phyloP scores from a whole-genome alignment of 2,797 vertebrate species.

The Brotula barbata region DNA sequence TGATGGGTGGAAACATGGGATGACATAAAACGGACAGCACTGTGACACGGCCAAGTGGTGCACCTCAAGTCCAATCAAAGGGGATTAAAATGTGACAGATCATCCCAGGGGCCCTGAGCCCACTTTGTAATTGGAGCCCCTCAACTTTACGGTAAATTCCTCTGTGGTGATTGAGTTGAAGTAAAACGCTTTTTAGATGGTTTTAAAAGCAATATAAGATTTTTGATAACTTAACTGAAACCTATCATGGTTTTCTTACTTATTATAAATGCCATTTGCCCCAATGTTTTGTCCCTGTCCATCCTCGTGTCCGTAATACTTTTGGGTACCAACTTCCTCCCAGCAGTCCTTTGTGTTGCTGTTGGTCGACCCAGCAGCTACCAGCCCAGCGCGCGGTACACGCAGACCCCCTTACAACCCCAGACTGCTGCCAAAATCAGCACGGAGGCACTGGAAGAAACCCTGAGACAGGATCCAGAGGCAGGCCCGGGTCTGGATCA shows the following conservation, averaged over 20 bases:
- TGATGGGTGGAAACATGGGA: background rate
- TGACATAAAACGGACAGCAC: no score
- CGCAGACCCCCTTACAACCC: conserved; percentile 7
- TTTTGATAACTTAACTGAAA: no score
- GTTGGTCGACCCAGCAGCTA: conserved; percentile 37
- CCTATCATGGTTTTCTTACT: no score
- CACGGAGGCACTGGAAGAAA: conserved; percentile 44
- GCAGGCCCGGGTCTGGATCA: conserved; percentile 53
- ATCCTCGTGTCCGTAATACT: background rate
- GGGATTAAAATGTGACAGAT: background rate
- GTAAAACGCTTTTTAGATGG: no score
- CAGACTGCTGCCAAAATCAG: conserved; percentile 46
- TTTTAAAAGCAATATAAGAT: no score
- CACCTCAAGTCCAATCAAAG: background rate
- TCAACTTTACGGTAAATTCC: no score
- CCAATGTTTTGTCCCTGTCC: background rate
- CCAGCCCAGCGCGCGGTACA: conserved; percentile 27
- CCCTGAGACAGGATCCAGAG: conserved; percentile 57
- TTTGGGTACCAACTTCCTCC: conserved; percentile 11
- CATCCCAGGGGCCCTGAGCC: no score
- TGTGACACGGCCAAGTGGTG: background rate
- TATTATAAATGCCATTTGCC: no score
- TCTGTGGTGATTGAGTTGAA: no score
- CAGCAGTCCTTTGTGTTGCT: conserved; percentile 1
- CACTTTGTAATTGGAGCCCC: no score